These are phyloP conservation scores for Centropus unirufus DNA, from an alignment of 2,113 vertebrate genomes.

Conservation along the genomic window DNA sequence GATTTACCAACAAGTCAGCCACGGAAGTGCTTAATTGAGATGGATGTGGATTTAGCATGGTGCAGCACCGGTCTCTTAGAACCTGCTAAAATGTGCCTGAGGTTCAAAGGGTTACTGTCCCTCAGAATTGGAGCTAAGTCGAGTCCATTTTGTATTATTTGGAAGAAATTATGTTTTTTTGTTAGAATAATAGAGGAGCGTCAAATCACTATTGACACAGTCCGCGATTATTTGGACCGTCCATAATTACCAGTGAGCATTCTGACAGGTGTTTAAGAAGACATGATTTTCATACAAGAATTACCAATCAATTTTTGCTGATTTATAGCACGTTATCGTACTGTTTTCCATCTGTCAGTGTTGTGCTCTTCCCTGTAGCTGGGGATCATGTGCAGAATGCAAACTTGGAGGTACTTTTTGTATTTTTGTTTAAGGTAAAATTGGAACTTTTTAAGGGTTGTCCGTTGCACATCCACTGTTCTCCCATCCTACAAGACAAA, in stretches of 20 bases:
- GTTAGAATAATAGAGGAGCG: not conserved
- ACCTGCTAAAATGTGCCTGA: not conserved
- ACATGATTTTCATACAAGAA: not conserved
- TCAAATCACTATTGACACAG: not conserved
- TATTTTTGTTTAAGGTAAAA: constrained; percentile 21
- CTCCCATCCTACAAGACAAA: constrained; percentile 72
- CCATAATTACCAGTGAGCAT: not conserved
- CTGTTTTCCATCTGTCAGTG: constrained; percentile 33
- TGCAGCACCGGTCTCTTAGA: not conserved
- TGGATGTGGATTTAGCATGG: constrained; percentile 31
- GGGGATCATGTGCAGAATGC: not conserved
- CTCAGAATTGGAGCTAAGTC: not conserved
- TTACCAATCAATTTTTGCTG: not conserved
- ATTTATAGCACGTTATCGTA: constrained; percentile 1
- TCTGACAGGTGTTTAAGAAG: constrained; percentile 15
- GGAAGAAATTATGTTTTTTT: not conserved
- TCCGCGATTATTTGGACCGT: constrained; percentile 26
- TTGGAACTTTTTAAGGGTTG: constrained; percentile 13
- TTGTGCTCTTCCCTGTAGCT: not conserved
- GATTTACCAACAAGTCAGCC: not conserved
- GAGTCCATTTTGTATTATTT: constrained; percentile 30
- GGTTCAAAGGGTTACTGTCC: not conserved
- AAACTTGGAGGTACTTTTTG: not conserved
- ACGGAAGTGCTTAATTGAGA: constrained; percentile 20
- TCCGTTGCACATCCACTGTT: constrained; percentile 46